Conservation (phyloP, 1,140 invertebrate genomes). For the Liolophura sinensis region DNA sequence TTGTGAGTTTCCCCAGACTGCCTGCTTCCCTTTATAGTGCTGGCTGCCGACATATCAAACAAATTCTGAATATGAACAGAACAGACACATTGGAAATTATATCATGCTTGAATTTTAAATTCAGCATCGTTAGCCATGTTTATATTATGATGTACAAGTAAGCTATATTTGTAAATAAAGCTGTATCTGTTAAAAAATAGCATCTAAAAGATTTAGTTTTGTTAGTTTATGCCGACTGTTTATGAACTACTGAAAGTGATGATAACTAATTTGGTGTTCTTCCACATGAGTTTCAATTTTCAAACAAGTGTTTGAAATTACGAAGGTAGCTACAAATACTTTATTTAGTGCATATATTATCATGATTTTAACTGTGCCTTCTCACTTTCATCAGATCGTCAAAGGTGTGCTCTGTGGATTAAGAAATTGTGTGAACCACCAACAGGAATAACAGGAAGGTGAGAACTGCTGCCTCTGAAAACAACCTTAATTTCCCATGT, state of each 20-base stretch:
- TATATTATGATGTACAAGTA: too few species aligned
- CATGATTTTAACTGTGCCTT: not conserved
- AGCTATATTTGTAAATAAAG: not conserved
- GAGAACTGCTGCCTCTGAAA: conserved; percentile 3
- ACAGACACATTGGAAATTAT: not conserved
- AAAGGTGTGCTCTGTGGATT: conserved; percentile 59
- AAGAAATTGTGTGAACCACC: conserved; percentile 57
- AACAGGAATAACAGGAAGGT: conserved; percentile 48
- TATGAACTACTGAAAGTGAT: not conserved
- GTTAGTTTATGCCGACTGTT: not conserved
- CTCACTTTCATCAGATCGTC: conserved; percentile 43
- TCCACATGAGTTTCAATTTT: too few species aligned
- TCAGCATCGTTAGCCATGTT: not conserved
- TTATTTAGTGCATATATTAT: not conserved
- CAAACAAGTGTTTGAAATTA: too few species aligned
- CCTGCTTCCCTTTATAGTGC: too few species aligned
- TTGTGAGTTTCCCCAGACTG: not conserved
- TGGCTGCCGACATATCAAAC: not conserved
- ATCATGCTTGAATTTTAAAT: not conserved
- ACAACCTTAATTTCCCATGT: conserved; percentile 1
- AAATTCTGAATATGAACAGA: conserved; percentile 5
- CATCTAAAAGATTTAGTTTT: not conserved
- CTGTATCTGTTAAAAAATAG: not conserved
- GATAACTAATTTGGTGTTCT: not conserved
- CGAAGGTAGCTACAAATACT: too few species aligned